phyloP scores from a whole-genome alignment of 1,140 invertebrate species.

The Sitodiplosis mosellana region DNA sequence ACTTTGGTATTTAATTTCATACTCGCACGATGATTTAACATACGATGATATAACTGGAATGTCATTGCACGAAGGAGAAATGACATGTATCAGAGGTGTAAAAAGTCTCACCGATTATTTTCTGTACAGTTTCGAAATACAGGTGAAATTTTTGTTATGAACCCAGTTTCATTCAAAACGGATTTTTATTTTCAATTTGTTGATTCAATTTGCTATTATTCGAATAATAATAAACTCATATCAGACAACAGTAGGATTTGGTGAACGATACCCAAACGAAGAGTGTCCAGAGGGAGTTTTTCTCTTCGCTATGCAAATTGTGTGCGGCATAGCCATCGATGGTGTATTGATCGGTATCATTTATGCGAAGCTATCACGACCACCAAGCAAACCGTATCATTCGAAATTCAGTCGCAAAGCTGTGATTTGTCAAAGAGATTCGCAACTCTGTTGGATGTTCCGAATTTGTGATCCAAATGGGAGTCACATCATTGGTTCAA shows the following conservation, averaged over 20 bases:
- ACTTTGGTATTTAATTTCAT: slow-evolving; percentile 31
- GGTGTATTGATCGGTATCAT: slow-evolving; percentile 37
- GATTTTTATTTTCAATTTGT: too few relatives aligned
- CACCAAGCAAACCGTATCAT: slow-evolving; percentile 28
- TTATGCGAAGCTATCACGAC: slow-evolving; percentile 37
- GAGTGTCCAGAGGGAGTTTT: slow-evolving; percentile 71
- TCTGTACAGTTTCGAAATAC: slow-evolving; percentile 40
- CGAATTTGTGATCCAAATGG: slow-evolving; percentile 37
- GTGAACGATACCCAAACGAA: slow-evolving; percentile 56
- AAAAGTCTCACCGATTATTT: slow-evolving; percentile 32
- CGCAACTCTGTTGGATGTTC: slow-evolving; percentile 36
- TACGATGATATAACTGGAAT: slow-evolving; percentile 15
- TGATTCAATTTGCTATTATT: too few relatives aligned
- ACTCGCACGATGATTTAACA: slow-evolving; percentile 29
- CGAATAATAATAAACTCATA: too few relatives aligned
- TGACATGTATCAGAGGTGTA: slow-evolving; percentile 29
- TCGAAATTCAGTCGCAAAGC: slow-evolving; percentile 39
- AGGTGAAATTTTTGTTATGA: slow-evolving; percentile 16
- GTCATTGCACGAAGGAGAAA: slow-evolving; percentile 16
- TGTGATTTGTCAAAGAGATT: slow-evolving; percentile 39
- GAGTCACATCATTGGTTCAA: slow-evolving; percentile 34
- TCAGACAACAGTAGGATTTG: slow-evolving; percentile 48
- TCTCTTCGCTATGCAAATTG: slow-evolving; percentile 38
- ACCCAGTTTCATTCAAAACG: too few relatives aligned
- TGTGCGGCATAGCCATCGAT: slow-evolving; percentile 33